phyloP scores from a whole-genome alignment of 2,888 invertebrate species.

The Cryptocephalus primarius region DNA sequence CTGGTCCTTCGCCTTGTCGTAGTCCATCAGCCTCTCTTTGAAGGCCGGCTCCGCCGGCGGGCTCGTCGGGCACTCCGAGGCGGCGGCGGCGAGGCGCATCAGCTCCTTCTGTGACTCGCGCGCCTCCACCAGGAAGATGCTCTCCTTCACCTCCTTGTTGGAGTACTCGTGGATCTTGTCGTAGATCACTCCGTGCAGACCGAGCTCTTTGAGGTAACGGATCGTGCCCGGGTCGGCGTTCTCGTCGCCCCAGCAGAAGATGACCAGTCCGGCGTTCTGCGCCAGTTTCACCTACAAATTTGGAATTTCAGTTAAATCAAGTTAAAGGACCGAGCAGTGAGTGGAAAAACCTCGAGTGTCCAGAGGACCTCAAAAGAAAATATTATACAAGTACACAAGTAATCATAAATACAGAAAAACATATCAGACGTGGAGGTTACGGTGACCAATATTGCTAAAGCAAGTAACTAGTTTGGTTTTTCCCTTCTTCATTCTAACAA shows the following conservation, averaged over 20 bases:
- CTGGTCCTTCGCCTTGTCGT: conserved; percentile 34
- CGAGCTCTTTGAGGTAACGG: conserved; percentile 73
- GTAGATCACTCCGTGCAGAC: conserved; percentile 92
- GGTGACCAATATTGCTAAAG: too few species aligned
- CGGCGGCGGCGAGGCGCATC: conserved; percentile 37
- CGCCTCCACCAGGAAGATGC: conserved; percentile 71
- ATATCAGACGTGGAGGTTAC: too few species aligned
- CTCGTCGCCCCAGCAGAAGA: conserved; percentile 97
- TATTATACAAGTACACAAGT: too few species aligned
- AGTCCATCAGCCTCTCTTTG: conserved; percentile 19
- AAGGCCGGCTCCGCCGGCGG: conserved; percentile 15
- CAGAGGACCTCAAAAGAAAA: too few species aligned
- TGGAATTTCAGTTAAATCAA: not conserved
- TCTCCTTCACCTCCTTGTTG: conserved; percentile 65
- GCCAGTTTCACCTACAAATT: conserved; percentile 57
- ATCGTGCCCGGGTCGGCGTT: conserved; percentile 83
- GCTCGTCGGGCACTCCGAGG: conserved; percentile 21
- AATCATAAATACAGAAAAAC: too few species aligned
- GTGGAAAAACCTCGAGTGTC: too few species aligned
- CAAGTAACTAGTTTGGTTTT: too few species aligned
- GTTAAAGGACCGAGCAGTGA: not conserved
- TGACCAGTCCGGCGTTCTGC: conserved; percentile 68
- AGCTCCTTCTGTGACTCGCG: conserved; percentile 61
- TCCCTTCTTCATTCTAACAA: too few species aligned
- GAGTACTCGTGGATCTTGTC: conserved; percentile 79